Conservation (phyloP, 2,888 invertebrate genomes). For the Idaea aversata region DNA sequence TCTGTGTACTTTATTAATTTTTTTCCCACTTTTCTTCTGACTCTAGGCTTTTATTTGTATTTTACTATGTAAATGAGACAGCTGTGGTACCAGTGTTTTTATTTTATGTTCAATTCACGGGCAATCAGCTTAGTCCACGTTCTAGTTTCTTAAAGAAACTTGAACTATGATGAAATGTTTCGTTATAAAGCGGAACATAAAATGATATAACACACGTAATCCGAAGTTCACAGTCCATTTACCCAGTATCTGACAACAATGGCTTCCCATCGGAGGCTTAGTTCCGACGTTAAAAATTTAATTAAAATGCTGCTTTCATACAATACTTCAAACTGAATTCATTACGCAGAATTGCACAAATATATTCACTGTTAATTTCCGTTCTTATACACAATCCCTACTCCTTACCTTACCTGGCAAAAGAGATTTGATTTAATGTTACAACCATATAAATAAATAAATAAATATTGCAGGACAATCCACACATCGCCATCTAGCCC, state of each 20-base stretch:
- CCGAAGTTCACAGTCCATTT: slow-evolving; percentile 7
- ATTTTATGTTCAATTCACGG: not conserved
- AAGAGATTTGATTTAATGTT: not conserved
- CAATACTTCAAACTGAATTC: slow-evolving; percentile 30
- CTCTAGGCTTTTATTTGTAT: not conserved
- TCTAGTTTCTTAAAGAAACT: not conserved
- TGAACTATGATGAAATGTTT: not conserved
- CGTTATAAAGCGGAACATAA: not conserved
- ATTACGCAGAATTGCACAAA: slow-evolving; percentile 28
- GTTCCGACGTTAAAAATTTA: slow-evolving; percentile 25
- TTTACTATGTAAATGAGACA: not conserved
- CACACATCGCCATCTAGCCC: no score
- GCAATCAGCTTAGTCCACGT: not conserved
- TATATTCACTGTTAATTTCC: slow-evolving; percentile 6
- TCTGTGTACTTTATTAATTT: no score
- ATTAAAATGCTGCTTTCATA: slow-evolving; percentile 25
- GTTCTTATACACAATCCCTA: not conserved
- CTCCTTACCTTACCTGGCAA: not conserved
- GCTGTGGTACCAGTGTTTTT: not conserved
- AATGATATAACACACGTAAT: not conserved
- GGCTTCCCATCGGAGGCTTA: slow-evolving; percentile 14
- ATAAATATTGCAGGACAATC: no score
- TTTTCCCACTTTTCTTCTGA: no score
- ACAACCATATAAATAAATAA: no score
- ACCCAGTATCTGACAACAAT: slow-evolving; percentile 16